Percentiles rank a stretch among this genome's conserved stretches.
phyloP scores from a whole-genome alignment of 2,888 invertebrate genomes.

The Diaperis boleti region DNA sequence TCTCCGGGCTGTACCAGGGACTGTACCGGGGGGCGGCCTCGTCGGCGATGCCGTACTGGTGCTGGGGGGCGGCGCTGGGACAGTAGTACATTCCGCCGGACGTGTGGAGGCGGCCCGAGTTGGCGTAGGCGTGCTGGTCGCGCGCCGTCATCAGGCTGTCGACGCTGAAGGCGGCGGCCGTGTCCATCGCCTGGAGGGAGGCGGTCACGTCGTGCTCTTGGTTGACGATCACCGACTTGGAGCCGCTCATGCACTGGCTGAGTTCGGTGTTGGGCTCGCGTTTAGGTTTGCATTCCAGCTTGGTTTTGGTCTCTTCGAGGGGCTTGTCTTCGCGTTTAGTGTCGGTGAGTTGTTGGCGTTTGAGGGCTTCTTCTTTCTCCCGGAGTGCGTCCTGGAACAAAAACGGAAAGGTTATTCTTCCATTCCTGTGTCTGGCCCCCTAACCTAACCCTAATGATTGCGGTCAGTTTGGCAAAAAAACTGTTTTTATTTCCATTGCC shows the following conservation, averaged over 20 bases:
- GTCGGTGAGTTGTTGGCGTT: conserved; percentile 70
- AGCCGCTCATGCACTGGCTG: conserved; percentile 67
- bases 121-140: conserved; percentile 60
- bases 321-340: conserved; percentile 60
- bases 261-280: conserved; percentile 77
- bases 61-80: conserved; percentile 63
- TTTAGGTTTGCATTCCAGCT: conserved; percentile 75
- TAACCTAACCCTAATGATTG: too few relatives aligned
- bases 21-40: conserved; percentile 62
- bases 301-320: conserved; percentile 66
- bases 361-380: conserved; percentile 90
- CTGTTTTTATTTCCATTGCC: too few relatives aligned
- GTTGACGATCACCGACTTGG: conserved; percentile 64
- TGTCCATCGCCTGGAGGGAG: conserved; percentile 63
- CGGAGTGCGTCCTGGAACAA: conserved; percentile 76
- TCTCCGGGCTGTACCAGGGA: conserved; percentile 71
- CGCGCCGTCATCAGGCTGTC: conserved; percentile 72
- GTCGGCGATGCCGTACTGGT: conserved; percentile 61
- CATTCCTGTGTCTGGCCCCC: too few relatives aligned
- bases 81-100: conserved; percentile 71
- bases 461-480: too few relatives aligned
- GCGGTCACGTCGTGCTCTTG: conserved; percentile 64
- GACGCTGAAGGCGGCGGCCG: conserved; percentile 71
- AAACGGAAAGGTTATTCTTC: too few relatives aligned
- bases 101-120: conserved; percentile 59